Base-by-base conservation (phyloP, 1,140 invertebrate species). In the Diorhabda sublineata region DNA sequence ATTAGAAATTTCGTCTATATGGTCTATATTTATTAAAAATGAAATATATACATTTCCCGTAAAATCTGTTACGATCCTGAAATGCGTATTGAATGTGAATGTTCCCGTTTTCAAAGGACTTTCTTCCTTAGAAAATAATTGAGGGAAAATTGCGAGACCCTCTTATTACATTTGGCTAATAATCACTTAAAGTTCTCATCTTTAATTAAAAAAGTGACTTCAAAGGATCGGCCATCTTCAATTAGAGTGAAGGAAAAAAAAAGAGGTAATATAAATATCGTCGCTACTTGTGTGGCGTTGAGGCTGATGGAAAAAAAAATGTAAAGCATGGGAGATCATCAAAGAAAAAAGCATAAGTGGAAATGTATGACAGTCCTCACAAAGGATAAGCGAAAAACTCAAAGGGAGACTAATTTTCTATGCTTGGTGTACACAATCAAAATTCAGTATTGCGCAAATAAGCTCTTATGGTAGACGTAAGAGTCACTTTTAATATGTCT, bases 151-250 rank as follows among this genome's bases (percentile, higher is more conserved):
- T 52, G n/a, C 47, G n/a, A 52, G 47, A 4, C 6, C 47, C 47
- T 26, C 47, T 52, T 52, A 52, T 52, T 52, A 52, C 47, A 52
- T 52, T 52, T n/a, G 47, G 47, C 47, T 52, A 52, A 52, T 52
- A 52, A 52, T 52, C 47, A 52, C 47, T 52, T 52, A 52, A 52
- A 52, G 47, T 52, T 52, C 47, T 52, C 47, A 52, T 52, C 47
- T 52, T 52, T 52, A 52, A 52, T 52, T 52, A 52, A 52, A 52
- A 52, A 52, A n/a, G 47, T 52, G 47, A 52, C 47, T 52, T 52
- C 47, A 52, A 52, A 52, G 47, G n/a, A 52, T 8, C 47, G 47
- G 47, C 6, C 47, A 52, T 52, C 47, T 52, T 52, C 47, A 52
- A 8, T 8, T 52, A 52, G n/a, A 52, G 47, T 52, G 47, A n/a